Evolutionary conservation across 23 tunicate genomes (phyloP).

Genomic region (Trididemnum miniatum): DNA sequence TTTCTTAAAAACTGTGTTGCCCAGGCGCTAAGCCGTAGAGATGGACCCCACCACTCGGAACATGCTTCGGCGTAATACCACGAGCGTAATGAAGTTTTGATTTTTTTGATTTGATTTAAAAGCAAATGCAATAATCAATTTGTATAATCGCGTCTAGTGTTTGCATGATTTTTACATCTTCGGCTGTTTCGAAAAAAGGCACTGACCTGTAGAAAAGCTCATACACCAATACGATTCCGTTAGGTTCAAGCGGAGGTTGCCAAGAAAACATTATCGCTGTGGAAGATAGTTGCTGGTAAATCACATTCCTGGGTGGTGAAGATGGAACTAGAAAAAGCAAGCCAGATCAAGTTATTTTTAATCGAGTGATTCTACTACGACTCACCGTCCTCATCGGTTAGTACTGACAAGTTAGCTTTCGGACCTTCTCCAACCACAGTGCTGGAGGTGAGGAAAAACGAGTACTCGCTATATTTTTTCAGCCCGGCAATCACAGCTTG

Average conservation of each 20-base stretch:
- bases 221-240: constrained; percentile 52
- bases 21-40: no score
- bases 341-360: no score
- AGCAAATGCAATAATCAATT: no score
- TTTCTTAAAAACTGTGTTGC: no score
- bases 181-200: no score
- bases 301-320: constrained; percentile 50
- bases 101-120: no score
- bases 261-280: constrained; percentile 45
- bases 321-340: constrained; percentile 44
- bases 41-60: no score
- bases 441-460: constrained; percentile 22
- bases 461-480: constrained; percentile 34
- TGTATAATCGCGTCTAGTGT: no score
- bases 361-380: not conserved
- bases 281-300: constrained; percentile 41
- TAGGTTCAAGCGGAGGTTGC: constrained; percentile 47
- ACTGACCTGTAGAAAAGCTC: constrained; percentile 10
- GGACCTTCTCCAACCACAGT: constrained; percentile 63
- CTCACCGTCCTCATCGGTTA: constrained; percentile 67
- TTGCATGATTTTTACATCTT: no score
- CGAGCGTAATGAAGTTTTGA: no score
- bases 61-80: no score
- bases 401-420: constrained; percentile 6
- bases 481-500: not conserved